These are phyloP conservation scores for Cordylochernes scorpioides DNA, from an alignment of 2,888 invertebrate genomes.

Conservation along the genomic window DNA sequence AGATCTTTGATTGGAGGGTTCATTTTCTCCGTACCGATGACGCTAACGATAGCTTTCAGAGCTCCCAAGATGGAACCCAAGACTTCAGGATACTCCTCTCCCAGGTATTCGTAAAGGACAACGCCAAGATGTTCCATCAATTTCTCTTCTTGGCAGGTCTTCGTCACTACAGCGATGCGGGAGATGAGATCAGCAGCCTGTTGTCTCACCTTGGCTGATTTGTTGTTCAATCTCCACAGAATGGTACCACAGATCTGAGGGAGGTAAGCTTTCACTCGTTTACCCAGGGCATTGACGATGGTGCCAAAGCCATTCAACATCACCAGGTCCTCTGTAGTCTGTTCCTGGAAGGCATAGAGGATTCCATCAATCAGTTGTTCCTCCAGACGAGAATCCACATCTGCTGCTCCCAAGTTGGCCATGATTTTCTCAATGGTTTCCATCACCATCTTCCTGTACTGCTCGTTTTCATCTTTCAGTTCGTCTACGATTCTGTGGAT, in stretches of 20 bases:
- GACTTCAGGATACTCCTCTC: conserved; percentile 98
- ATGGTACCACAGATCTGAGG: conserved; percentile 99
- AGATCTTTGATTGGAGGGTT: conserved; percentile 98
- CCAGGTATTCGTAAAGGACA: conserved; percentile 91
- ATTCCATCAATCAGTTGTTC: conserved; percentile 98
- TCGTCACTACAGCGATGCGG: conserved; percentile 94
- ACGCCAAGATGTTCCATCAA: conserved; percentile 98
- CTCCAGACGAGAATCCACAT: conserved; percentile 87
- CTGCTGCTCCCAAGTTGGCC: conserved; percentile 86
- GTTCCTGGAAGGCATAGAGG: conserved; percentile 96
- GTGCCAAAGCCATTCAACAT: conserved; percentile 99
- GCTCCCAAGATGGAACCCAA: conserved; percentile 92
- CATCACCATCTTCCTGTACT: conserved; percentile 99
- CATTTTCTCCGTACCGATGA: conserved; percentile 99
- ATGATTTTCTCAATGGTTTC: conserved; percentile 98
- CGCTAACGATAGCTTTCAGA: conserved; percentile 94
- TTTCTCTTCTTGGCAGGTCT: conserved; percentile 98
- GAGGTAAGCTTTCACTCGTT: conserved; percentile 87
- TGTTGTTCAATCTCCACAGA: conserved; percentile 95
- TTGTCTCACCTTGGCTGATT: conserved; percentile 91
- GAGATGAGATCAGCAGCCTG: conserved; percentile 98
- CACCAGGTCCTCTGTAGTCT: conserved; percentile 97
- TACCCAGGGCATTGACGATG: conserved; percentile 87
- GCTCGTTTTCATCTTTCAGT: conserved; percentile 95
- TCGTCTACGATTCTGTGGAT: conserved; percentile 95